Evolutionary conservation across 1,140 invertebrate genomes (phyloP), one percentile per base, ranked within the genome.

Genomic region (Mactra quadrangularis): DNA sequence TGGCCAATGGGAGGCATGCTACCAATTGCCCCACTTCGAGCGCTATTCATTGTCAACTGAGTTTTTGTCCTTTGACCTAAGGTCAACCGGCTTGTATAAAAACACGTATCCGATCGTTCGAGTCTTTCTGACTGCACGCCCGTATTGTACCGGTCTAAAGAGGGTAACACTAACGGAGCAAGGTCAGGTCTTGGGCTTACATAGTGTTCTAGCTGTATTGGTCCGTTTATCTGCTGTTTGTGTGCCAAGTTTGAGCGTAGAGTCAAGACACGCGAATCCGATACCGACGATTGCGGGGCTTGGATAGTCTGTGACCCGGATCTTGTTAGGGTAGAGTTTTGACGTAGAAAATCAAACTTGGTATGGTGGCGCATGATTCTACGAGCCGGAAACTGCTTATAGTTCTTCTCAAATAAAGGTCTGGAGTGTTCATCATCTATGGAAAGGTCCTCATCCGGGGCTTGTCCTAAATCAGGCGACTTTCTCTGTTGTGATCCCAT

Each of bases 331-430:
- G 9, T 29, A 9, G 70, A 38, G 4, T 41, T 55, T 35, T 66
- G 64, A 52, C 68, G 31, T 0, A 82, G 45, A 55, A 82, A 82
- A 15, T 82, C 79, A 25, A 82, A 82, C 25, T 82, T 82, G 9
- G 68, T 55, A 35, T 82, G 82, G 1, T 84, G 78, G 33, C 81
- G 75, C 72, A 87, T 87, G 50, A 87, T 82, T 25, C 81, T 52
- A 15, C 85, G 60, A 6, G 78, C 85, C 0, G 85, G 85, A 60
- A 87, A 87, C 17, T 75, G 84, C 62, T 83, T 87, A 62, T 87
- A 87, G n/a, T 57, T 68, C 47, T 83, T 85, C 41, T 85, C 85
- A n/a, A 74, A 82, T 19, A 66, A 45, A 9, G 75, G 62, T 19
- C 75, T 33, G 4, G 50, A 29, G 13, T 0, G 15, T 52, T 50